These are phyloP conservation scores for Olivierus martensii DNA, from an alignment of 1,140 invertebrate species.

Conservation along the genomic window DNA sequence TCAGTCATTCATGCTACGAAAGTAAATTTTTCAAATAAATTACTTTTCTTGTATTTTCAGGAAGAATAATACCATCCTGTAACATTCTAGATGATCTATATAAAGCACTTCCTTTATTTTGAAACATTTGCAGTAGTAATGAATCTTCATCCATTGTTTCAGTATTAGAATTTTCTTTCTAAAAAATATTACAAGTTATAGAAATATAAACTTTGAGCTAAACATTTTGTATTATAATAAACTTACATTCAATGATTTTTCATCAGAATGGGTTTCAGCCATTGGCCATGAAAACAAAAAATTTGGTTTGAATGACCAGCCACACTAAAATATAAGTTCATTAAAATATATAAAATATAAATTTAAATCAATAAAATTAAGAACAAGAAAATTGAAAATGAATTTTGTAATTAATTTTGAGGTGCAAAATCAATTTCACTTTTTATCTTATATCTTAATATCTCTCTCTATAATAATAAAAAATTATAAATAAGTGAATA, in stretches of 20 bases:
- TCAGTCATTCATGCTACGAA: no score
- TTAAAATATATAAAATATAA: background rate
- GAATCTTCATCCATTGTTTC: background rate
- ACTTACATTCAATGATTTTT: background rate
- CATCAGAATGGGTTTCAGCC: conserved; percentile 13
- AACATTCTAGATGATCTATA: conserved; percentile 7
- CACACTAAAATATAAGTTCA: conserved; percentile 24
- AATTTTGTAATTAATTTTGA: no score
- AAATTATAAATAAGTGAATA: no score
- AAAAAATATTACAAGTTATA: background rate
- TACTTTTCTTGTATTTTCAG: conserved; percentile 15
- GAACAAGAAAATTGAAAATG: no score
- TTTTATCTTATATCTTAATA: no score
- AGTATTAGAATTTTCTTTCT: background rate
- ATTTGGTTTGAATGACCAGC: conserved; percentile 29
- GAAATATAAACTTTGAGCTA: background rate
- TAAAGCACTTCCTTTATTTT: conserved; percentile 7
- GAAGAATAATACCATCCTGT: conserved; percentile 7
- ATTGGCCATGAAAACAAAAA: conserved; percentile 34
- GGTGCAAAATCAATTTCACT: no score
- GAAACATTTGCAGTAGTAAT: conserved; percentile 2
- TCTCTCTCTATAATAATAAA: no score
- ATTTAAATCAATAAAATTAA: background rate
- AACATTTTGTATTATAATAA: background rate
- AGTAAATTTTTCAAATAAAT: no score